Evolutionary conservation across 2,113 vertebrate species (phyloP).

Genomic region (Jacana jacana): DNA sequence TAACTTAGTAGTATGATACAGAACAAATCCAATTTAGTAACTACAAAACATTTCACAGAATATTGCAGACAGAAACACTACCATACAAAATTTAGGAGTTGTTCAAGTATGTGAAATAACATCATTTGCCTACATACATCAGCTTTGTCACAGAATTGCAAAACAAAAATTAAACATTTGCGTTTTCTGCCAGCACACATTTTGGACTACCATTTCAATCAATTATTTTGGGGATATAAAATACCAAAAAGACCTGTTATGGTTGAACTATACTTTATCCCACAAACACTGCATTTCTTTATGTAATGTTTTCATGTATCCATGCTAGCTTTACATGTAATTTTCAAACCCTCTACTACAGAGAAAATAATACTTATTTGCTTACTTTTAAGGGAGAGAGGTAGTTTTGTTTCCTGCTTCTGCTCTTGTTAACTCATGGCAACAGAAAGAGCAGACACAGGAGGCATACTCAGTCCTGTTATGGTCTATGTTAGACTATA

Average conservation of each 20-base stretch:
- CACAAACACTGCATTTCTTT: not conserved
- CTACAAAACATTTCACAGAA: not conserved
- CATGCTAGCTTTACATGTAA: not conserved
- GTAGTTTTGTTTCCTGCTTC: constrained; percentile 41
- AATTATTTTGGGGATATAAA: not conserved
- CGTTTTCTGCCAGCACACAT: not conserved
- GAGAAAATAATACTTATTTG: not conserved
- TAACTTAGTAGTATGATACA: not conserved
- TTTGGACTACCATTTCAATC: not conserved
- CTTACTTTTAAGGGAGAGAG: constrained; percentile 13
- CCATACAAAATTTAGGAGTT: not conserved
- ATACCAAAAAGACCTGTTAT: not conserved
- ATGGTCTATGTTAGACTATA: not conserved
- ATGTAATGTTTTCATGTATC: not conserved
- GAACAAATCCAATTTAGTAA: not conserved
- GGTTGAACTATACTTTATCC: not conserved
- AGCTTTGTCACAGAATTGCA: not conserved
- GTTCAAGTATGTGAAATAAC: not conserved
- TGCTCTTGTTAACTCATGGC: constrained; percentile 13
- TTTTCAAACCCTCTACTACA: not conserved
- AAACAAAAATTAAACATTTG: not conserved
- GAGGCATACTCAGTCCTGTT: not conserved
- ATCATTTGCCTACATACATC: not conserved
- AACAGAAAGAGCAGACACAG: constrained; percentile 28
- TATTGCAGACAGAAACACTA: not conserved